phyloP scores from a whole-genome alignment of 2,888 invertebrate species.

The Strigamia crassipes region DNA sequence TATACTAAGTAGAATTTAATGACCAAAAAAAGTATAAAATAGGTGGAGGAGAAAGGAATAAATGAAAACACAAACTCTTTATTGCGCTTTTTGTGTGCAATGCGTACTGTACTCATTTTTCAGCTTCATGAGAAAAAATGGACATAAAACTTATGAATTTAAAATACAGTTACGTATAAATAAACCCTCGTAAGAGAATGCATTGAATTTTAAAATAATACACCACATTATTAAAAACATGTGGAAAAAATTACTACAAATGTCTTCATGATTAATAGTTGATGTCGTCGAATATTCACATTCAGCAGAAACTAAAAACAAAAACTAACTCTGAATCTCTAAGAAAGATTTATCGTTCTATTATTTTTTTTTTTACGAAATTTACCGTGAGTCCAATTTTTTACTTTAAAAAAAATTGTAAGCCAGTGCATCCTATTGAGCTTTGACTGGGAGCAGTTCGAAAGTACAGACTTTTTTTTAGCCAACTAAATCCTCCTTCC shows the following conservation, averaged over 20 bases:
- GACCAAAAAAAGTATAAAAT: not conserved
- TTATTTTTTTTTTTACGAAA: not conserved
- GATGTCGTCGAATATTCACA: not conserved
- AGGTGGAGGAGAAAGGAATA: not conserved
- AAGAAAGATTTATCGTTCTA: not conserved
- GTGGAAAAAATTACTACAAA: not conserved
- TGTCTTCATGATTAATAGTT: not conserved
- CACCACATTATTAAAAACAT: not conserved
- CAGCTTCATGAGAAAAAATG: not conserved
- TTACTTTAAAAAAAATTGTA: constrained; percentile 2
- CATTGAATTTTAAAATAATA: not conserved
- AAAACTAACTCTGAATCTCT: not conserved
- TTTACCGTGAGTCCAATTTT: not conserved
- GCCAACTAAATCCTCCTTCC: not conserved
- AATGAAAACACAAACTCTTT: constrained; percentile 39
- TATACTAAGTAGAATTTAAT: constrained; percentile 29
- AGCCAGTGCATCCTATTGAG: constrained; percentile 7
- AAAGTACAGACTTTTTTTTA: not conserved
- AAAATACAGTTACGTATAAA: not conserved
- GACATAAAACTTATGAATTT: constrained; percentile 1
- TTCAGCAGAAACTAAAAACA: not conserved
- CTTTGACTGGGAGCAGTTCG: not conserved
- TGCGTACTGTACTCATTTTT: constrained; percentile 14
- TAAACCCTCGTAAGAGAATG: not conserved
- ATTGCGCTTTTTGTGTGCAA: not conserved